Conservation (phyloP, 1,140 invertebrate genomes). For the Macrotrachela quadricornifera region DNA sequence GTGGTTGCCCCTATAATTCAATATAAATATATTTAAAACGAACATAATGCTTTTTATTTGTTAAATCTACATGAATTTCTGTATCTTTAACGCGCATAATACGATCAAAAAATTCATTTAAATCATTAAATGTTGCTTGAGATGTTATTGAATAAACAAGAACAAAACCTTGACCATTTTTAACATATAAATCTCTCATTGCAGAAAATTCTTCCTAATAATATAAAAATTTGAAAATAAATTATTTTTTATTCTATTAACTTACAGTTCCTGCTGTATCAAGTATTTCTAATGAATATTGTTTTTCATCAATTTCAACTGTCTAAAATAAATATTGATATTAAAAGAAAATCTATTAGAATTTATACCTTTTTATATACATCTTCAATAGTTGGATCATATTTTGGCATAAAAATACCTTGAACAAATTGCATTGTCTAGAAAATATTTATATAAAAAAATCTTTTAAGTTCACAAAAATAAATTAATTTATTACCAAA, state of each 20-base stretch:
- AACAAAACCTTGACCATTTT: conserved; percentile 97
- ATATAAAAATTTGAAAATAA: no score
- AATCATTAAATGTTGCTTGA: conserved; percentile 98
- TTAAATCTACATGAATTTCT: conserved; percentile 14
- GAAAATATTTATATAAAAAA: conserved; percentile 38
- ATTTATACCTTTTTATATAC: conserved; percentile 31
- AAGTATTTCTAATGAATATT: conserved; percentile 97
- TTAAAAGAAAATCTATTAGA: not conserved
- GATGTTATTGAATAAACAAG: conserved; percentile 97
- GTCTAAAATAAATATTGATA: conserved; percentile 35
- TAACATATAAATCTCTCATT: conserved; percentile 99
- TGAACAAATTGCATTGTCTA: conserved; percentile 86
- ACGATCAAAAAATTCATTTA: conserved; percentile 92
- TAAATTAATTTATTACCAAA: not conserved
- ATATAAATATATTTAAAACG: no score
- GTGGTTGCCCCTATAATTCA: conserved; percentile 47
- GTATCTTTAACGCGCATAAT: conserved; percentile 85
- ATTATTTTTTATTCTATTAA: no score
- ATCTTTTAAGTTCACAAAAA: no score
- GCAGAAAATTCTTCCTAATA: conserved; percentile 93
- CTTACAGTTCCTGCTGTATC: conserved; percentile 89
- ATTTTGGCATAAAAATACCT: conserved; percentile 98
- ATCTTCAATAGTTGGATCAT: conserved; percentile 92
- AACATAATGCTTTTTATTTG: no score
- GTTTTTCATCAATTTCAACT: conserved; percentile 94